A percentile compares a stretch with the other conserved stretches of the same genome.
Conservation (phyloP, 2,888 invertebrate species). For the Philereme vetulata region DNA sequence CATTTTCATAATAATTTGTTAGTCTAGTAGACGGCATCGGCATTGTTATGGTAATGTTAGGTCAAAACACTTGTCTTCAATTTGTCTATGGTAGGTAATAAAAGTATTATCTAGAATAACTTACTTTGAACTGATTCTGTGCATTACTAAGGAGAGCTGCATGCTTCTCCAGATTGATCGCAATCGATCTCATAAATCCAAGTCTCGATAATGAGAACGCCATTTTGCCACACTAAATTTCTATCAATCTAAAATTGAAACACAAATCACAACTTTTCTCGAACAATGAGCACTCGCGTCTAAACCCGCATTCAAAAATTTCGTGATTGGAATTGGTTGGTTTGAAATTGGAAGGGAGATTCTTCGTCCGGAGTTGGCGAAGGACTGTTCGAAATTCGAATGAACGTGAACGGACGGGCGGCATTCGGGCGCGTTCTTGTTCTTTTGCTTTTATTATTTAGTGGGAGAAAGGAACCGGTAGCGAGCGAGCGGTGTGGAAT, state of each 20-base stretch:
- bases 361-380: slow-evolving; percentile 32
- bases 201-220: slow-evolving; percentile 74
- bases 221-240: slow-evolving; percentile 56
- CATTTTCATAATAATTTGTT: too few relatives aligned
- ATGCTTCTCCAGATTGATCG: slow-evolving; percentile 65
- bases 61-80: too few relatives aligned
- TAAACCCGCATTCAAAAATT: slow-evolving; percentile 29
- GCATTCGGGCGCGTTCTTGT: slow-evolving; percentile 53
- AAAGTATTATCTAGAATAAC: too few relatives aligned
- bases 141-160: slow-evolving; percentile 61
- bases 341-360: slow-evolving; percentile 40
- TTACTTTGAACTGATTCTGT: slow-evolving; percentile 70
- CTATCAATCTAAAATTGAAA: neutral
- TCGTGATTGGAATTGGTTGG: slow-evolving; percentile 15
- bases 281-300: slow-evolving; percentile 4
- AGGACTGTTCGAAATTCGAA: too few relatives aligned
- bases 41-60: too few relatives aligned
- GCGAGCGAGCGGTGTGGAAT: slow-evolving; percentile 4
- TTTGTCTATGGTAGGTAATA: too few relatives aligned
- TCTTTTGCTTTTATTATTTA: slow-evolving; percentile 69
- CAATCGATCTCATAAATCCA: slow-evolving; percentile 60
- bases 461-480: slow-evolving; percentile 32
- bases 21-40: too few relatives aligned
- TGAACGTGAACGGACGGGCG: slow-evolving; percentile 46
- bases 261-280: neutral